Evolutionary conservation across 2,797 vertebrate genomes (phyloP).

Genomic region (Pseudomugil gertrudae): DNA sequence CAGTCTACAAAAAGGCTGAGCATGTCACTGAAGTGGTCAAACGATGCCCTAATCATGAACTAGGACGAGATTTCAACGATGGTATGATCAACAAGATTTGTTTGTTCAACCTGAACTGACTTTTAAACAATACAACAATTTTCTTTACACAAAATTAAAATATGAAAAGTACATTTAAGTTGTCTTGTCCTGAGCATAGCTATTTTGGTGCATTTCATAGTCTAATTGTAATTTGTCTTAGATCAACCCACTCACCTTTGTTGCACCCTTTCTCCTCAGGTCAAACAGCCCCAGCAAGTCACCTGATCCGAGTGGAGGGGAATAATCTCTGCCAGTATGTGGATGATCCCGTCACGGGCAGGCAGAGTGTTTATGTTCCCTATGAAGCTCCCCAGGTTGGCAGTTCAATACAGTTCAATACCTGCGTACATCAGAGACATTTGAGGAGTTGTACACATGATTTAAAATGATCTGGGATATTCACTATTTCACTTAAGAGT

Average conservation of each 20-base stretch:
- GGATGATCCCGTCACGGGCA: conserved; percentile 92
- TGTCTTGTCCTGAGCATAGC: neutral
- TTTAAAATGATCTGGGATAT: neutral
- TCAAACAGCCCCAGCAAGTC: conserved; percentile 93
- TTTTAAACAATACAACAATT: too few relatives aligned
- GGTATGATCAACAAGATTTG: conserved; percentile 72
- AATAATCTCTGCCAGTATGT: conserved; percentile 95
- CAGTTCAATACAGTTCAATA: conserved; percentile 20
- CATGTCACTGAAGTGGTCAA: conserved; percentile 98
- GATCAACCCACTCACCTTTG: neutral
- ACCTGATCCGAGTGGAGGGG: conserved; percentile 96
- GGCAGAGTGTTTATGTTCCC: conserved; percentile 95
- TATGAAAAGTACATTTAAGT: neutral
- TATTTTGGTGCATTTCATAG: neutral
- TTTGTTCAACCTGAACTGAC: neutral
- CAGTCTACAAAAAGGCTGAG: conserved; percentile 97
- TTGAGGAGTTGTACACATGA: neutral
- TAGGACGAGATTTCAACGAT: conserved; percentile 95
- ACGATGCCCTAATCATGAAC: conserved; percentile 97
- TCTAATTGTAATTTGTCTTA: neutral
- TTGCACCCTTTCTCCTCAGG: conserved; percentile 76
- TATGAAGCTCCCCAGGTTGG: conserved; percentile 95
- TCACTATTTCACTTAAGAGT: neutral
- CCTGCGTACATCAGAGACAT: neutral
- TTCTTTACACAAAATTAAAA: neutral